These are phyloP conservation scores for Nansenia antarctica DNA, from an alignment of 2,113 vertebrate genomes.

Conservation along the genomic window DNA sequence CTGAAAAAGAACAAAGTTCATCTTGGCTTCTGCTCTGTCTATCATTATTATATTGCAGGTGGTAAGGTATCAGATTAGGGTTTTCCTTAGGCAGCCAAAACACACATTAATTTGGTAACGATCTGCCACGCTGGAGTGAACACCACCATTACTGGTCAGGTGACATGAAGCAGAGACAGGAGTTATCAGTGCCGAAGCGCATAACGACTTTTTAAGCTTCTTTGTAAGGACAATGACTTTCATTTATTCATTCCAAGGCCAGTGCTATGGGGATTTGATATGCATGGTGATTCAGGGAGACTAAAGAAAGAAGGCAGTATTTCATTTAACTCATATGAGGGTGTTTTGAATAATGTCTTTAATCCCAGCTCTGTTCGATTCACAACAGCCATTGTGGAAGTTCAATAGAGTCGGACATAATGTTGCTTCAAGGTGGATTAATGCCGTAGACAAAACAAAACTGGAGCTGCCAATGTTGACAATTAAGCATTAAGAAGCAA, in stretches of 20 bases:
- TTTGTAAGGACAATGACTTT: slow-evolving; percentile 8
- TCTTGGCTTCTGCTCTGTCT: slow-evolving; percentile 28
- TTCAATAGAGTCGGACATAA: no score
- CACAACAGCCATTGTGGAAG: not conserved
- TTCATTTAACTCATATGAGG: not conserved
- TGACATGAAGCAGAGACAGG: slow-evolving; percentile 30
- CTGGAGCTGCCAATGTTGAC: no score
- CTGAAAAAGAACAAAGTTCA: slow-evolving; percentile 22
- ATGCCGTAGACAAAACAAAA: no score
- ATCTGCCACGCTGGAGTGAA: slow-evolving; percentile 30
- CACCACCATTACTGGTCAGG: slow-evolving; percentile 37
- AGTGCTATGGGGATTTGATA: not conserved
- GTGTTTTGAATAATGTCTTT: no score
- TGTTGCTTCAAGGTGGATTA: no score
- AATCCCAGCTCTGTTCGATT: no score
- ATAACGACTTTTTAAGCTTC: slow-evolving; percentile 31
- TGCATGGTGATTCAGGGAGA: not conserved
- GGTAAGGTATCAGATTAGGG: slow-evolving; percentile 52
- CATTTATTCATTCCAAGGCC: slow-evolving; percentile 12
- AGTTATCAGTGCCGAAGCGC: slow-evolving; percentile 23
- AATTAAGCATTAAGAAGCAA: no score
- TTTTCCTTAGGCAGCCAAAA: slow-evolving; percentile 45
- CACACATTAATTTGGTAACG: slow-evolving; percentile 52
- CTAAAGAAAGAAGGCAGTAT: not conserved
- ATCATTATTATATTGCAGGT: slow-evolving; percentile 46